Evolutionary conservation across 2,113 vertebrate genomes (phyloP), one percentile per base, ranked within the genome.

Genomic region (Psilopogon haemacephalus): DNA sequence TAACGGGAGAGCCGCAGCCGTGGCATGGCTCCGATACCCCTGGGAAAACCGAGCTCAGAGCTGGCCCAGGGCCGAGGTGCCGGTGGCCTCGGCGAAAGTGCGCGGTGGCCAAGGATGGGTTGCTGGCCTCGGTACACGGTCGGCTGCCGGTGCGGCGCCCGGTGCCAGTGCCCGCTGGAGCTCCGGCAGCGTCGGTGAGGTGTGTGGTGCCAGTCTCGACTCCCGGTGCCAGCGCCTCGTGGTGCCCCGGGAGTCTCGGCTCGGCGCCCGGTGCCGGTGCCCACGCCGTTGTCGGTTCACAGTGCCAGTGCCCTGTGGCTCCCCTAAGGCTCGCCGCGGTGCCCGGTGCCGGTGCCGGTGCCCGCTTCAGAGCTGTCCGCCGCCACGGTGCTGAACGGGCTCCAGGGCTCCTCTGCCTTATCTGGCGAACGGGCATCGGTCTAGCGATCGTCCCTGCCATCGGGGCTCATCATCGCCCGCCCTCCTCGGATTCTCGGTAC

Each of bases 351-450:
- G 27, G 19, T 15, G 46, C 33, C 48, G 35, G 65, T 64, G 69
- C 76, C 93, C 81, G 85, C 62, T 71, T 44, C 42, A 55, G 94
- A 94, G 86, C 91, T 95, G 86, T 95, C 89, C 89, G 15, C 82
- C 0, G 5, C 78, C 2, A 37, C 30, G 82, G 89, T 95, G 89
- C 94, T 95, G 94, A 94, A 86, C 54, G 35, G 20, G 6, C 1
- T 1, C 42, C 15, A 8, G 23, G 59, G 50, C 33, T 33, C 13
- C 15, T 38, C 33, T 33, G 14, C 33, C 38, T 56, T 20, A 19
- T 24, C 70, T 3, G n/a, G 23, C 4, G 13, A 71, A 48, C 35
- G 64, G 48, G n/a, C 27, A 2, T 20, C 32, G 17, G 9, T 89
- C 9, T 12, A 1, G 80, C 76, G 5, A 35, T 58, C 30, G 35